These are phyloP conservation scores for Bubo bubo DNA, from an alignment of 2,113 vertebrate species.

Conservation along the genomic window DNA sequence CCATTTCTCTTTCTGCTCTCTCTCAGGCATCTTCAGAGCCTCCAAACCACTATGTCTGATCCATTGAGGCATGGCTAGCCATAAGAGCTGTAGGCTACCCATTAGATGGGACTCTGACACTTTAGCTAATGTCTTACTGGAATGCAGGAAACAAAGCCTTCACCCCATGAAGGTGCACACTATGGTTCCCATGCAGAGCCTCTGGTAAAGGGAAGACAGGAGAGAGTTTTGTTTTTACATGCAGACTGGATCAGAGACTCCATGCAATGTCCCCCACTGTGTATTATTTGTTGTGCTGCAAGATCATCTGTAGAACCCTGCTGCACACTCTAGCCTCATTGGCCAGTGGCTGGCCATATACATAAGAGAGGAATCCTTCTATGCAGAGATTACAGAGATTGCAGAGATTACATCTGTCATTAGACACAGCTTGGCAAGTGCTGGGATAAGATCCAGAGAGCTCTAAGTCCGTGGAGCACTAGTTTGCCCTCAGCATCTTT, in stretches of 20 bases:
- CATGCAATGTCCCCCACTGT: neutral
- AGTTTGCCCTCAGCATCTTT: neutral
- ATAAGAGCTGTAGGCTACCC: neutral
- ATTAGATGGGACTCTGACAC: neutral
- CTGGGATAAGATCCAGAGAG: neutral
- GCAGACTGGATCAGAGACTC: neutral
- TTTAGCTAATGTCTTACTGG: neutral
- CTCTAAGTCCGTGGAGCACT: neutral
- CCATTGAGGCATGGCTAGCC: neutral
- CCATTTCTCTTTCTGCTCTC: neutral
- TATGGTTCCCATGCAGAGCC: neutral
- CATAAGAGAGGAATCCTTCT: neutral
- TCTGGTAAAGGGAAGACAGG: neutral
- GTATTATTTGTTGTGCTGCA: neutral
- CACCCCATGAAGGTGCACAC: neutral
- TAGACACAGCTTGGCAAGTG: neutral
- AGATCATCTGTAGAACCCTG: neutral
- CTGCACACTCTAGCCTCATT: neutral
- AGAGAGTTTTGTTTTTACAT: neutral
- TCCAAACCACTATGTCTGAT: neutral
- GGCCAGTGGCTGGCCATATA: neutral
- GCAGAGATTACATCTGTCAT: neutral
- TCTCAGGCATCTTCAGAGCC: neutral
- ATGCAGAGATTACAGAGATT: fast-evolving
- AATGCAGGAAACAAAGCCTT: neutral